A percentile compares a stretch with the other conserved stretches of the same genome.
Conservation (phyloP, 2,888 invertebrate genomes). For the Leptinotarsa haldemani region DNA sequence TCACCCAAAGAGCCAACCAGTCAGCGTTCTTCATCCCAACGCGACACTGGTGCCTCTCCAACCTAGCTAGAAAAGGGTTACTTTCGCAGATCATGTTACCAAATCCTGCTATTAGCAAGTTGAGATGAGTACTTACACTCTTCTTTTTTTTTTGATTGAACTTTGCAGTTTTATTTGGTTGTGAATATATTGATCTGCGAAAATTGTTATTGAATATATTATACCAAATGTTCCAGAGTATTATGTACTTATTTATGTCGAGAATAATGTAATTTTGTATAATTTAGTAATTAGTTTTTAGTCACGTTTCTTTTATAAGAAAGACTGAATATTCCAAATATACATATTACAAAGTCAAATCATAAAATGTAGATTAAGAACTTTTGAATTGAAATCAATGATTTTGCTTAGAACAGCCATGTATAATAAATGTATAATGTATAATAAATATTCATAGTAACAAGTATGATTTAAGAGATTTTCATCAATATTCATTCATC, state of each 20-base stretch:
- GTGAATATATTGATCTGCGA: conserved; percentile 44
- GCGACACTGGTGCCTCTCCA: conserved; percentile 72
- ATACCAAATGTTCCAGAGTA: conserved; percentile 46
- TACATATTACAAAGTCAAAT: conserved; percentile 17
- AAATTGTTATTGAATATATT: conserved; percentile 39
- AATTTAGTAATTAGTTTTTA: conserved; percentile 38
- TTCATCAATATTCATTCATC: too few relatives aligned
- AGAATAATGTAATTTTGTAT: conserved; percentile 30
- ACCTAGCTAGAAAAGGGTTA: conserved; percentile 70
- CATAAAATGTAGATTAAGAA: not conserved
- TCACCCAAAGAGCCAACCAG: conserved; percentile 65
- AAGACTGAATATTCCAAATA: conserved; percentile 54
- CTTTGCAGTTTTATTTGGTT: not conserved
- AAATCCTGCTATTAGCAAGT: conserved; percentile 55
- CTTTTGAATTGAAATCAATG: conserved; percentile 3
- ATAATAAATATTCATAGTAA: not conserved
- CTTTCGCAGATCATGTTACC: conserved; percentile 65
- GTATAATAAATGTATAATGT: not conserved
- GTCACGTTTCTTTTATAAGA: conserved; percentile 44
- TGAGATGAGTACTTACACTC: conserved; percentile 14
- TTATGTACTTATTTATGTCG: conserved; percentile 41
- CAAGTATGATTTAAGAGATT: not conserved
- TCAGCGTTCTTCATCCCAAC: conserved; percentile 65
- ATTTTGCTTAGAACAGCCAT: not conserved
- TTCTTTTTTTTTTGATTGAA: conserved; percentile 9